Conservation (phyloP, 2,888 invertebrate genomes). For the Oligia latruncula region DNA sequence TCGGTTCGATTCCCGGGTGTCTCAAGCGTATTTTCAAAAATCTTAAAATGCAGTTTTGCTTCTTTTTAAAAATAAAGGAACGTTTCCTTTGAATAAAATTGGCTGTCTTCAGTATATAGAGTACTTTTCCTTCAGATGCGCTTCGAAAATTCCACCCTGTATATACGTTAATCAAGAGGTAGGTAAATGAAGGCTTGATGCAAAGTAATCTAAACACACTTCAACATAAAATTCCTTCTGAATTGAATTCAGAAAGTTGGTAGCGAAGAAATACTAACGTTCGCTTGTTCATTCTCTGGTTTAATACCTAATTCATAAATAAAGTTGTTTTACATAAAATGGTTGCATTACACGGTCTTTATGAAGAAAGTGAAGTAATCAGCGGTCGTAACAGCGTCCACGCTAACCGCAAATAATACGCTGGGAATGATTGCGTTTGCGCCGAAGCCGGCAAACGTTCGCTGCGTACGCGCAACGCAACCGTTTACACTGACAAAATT, state of each 20-base stretch:
- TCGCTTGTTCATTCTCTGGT: background rate
- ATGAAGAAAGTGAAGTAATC: slow-evolving; percentile 82
- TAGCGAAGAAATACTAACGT: background rate
- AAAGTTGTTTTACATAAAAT: slow-evolving; percentile 31
- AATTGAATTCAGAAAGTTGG: background rate
- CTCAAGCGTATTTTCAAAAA: too few species aligned
- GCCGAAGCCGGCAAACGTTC: background rate
- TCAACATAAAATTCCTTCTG: background rate
- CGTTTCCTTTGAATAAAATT: too few species aligned
- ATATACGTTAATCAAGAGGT: background rate
- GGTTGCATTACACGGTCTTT: slow-evolving; percentile 51
- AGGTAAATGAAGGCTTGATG: background rate
- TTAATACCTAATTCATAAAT: background rate
- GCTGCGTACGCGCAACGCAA: slow-evolving; percentile 25
- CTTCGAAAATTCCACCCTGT: too few species aligned
- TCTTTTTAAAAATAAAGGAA: too few species aligned
- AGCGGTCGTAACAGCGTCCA: slow-evolving; percentile 71
- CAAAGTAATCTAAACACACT: background rate
- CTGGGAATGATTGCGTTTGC: slow-evolving; percentile 64
- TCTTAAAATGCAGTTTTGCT: too few species aligned
- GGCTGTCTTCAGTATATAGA: too few species aligned
- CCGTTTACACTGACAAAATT: background rate
- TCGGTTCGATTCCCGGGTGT: too few species aligned
- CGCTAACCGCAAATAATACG: slow-evolving; percentile 77
- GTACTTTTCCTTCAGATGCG: too few species aligned